These are phyloP conservation scores for Brachycybe producta DNA, from an alignment of 2,888 invertebrate species.

Conservation along the genomic window DNA sequence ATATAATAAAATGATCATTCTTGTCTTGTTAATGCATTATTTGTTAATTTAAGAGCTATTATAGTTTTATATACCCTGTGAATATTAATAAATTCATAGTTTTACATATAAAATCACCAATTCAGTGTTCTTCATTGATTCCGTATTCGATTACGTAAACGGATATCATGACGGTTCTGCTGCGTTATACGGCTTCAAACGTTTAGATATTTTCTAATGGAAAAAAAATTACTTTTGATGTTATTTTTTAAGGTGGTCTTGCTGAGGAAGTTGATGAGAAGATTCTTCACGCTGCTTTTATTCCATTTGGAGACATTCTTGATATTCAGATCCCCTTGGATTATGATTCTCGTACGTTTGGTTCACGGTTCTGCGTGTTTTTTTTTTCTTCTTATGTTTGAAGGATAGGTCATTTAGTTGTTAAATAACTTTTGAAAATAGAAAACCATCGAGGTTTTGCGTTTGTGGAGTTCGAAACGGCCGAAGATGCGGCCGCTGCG, in stretches of 20 bases:
- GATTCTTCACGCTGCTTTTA: conserved; percentile 87
- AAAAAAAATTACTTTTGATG: not conserved
- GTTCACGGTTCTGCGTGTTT: not conserved
- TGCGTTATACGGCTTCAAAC: no score
- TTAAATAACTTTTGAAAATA: conserved; percentile 33
- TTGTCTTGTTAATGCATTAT: not conserved
- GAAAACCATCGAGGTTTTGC: conserved; percentile 98
- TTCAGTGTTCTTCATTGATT: no score
- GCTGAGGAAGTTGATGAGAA: conserved; percentile 95
- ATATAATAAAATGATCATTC: not conserved
- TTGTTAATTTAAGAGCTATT: not conserved
- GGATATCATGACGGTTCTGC: no score
- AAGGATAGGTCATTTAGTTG: conserved; percentile 1
- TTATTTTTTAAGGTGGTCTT: conserved; percentile 47
- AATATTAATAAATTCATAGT: no score
- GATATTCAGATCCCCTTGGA: conserved; percentile 96
- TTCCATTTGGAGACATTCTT: conserved; percentile 96
- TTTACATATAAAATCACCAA: no score
- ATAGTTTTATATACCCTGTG: no score
- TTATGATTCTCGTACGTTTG: conserved; percentile 56
- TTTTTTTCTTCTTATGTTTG: conserved; percentile 8
- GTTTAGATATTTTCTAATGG: no score
- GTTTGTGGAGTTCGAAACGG: conserved; percentile 92
- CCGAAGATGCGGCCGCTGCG: conserved; percentile 96
- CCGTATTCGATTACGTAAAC: no score